Base-by-base conservation (phyloP, 2,113 vertebrate genomes). In the Catharus bicknelli region DNA sequence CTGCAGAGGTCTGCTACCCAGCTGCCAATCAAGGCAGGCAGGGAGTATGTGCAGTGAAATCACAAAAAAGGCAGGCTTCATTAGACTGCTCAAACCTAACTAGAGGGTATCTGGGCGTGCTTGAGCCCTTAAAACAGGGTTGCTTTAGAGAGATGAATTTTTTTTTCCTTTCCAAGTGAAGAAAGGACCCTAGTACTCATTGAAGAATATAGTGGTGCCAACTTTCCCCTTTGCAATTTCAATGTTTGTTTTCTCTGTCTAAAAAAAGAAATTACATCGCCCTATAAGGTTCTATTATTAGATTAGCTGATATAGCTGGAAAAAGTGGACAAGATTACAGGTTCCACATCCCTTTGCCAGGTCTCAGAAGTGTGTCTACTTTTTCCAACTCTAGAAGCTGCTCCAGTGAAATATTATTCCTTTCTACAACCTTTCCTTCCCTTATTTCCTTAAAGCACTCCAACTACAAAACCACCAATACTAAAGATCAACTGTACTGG, bases 1-100 rank as follows among this genome's bases (percentile, higher is more conserved):
- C 96, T 93, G 96, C 95, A 96, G 96, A 96, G 92, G 95, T 96
- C 94, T 96, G 92, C 93, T 96, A 95, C 92, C 96, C 96, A 94
- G 96, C 95, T 96, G 93, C 96, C 96, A 96, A 95, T 96, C 96
- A 95, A 93, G 89, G 90, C 94, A 94, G 94, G 95, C 95, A 96
- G 91, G 91, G 94, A 96, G 83, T 89, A 82, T 94, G 95, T 95
- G 96, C 86, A 79, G 74, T 57, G 93, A 95, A 96, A 95, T 92
- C 89, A 87, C 95, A 94, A 90, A 93, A 94, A 92, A 93, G 84
- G 84, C 92, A 93, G 79, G 91, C 86, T 93, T 95, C 95, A 89
- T 96, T 93, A 95, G 69, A 59, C 81, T 92, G 87, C 96, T 89
- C 78, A 90, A 92, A 94, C 87, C 86, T 85, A 93, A 94, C 90